A percentile compares a stretch with the other conserved stretches of the same genome.
Evolutionary conservation across 2,113 vertebrate genomes (phyloP).

Genomic region (Paradoxurus hermaphroditus): DNA sequence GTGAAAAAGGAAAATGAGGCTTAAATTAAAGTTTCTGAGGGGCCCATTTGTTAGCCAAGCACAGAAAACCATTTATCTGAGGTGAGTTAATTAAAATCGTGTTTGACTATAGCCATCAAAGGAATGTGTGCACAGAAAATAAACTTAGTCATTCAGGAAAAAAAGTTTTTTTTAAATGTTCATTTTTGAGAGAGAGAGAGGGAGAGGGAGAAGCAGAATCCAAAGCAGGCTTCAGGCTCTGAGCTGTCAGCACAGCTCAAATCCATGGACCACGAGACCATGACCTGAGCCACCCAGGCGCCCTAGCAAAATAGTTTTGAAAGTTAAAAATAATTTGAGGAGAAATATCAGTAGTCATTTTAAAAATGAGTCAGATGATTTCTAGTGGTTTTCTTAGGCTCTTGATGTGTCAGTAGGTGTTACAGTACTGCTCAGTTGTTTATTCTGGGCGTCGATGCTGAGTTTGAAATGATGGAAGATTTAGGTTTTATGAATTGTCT

Average conservation of each 20-base stretch:
- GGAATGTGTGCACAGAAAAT: neutral
- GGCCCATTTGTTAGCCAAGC: neutral
- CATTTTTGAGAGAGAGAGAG: too few species aligned
- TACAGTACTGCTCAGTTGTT: neutral
- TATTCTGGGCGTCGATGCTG: neutral
- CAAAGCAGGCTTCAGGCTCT: too few species aligned
- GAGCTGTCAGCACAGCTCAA: too few species aligned
- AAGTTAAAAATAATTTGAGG: neutral
- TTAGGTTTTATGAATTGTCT: neutral
- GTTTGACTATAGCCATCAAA: neutral
- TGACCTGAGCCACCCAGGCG: too few species aligned
- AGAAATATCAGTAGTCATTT: neutral
- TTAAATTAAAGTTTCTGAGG: neutral
- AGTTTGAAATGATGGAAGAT: neutral
- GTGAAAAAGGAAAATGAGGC: neutral
- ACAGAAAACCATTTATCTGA: neutral
- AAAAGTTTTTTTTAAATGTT: neutral
- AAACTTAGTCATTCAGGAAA: neutral
- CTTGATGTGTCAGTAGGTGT: neutral
- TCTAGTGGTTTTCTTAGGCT: neutral
- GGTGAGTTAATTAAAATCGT: neutral
- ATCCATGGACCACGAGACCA: too few species aligned
- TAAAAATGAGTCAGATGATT: neutral
- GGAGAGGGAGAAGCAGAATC: too few species aligned
- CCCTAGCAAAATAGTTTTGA: neutral